These are phyloP conservation scores for Henicopernis longicauda DNA, from an alignment of 2,113 vertebrate species.

Conservation along the genomic window DNA sequence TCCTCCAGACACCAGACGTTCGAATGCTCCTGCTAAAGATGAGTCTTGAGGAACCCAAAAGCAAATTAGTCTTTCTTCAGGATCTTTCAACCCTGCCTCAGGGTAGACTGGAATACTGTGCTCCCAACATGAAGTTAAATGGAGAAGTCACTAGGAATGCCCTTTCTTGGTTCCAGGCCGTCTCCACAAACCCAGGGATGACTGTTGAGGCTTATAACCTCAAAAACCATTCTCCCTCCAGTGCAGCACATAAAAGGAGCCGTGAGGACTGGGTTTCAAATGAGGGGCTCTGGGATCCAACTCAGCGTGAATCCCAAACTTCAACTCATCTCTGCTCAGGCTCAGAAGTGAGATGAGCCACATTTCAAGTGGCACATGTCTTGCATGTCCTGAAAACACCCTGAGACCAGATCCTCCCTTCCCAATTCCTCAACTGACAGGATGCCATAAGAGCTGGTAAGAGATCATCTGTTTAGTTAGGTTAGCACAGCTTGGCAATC, in stretches of 20 bases:
- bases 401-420: background rate
- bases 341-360: background rate
- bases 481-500: background rate
- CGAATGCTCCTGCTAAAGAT: background rate
- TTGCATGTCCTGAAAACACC: constrained; percentile 23
- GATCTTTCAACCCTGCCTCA: background rate
- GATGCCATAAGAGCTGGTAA: background rate
- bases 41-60: background rate
- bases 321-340: background rate
- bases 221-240: background rate
- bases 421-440: background rate
- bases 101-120: background rate
- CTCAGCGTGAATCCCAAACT: background rate
- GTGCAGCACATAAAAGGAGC: background rate
- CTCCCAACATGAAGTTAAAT: background rate
- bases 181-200: background rate
- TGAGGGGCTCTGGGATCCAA: background rate
- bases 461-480: background rate
- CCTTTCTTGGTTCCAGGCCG: background rate
- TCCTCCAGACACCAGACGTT: background rate
- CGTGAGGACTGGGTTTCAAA: background rate
- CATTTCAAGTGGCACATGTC: background rate
- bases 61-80: background rate
- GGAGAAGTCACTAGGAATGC: background rate
- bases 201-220: background rate